phyloP scores from a whole-genome alignment of 2,797 vertebrate genomes.

The Pagetopsis macropterus region DNA sequence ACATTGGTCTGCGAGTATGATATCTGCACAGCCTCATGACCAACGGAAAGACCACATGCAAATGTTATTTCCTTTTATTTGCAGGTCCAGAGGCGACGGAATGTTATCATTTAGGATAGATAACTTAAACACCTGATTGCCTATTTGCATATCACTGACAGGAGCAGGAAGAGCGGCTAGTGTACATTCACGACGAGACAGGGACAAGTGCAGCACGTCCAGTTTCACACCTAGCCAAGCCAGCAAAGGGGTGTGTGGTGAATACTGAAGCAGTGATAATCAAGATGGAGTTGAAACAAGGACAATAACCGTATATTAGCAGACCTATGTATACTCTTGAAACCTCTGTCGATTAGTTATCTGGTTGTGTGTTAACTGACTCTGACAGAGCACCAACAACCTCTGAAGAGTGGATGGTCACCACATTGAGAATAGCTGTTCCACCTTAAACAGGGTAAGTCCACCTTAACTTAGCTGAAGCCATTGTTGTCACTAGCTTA shows the following conservation, averaged over 20 bases:
- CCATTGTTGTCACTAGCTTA: too few relatives aligned
- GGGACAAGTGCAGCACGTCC: not conserved
- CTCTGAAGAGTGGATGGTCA: too few relatives aligned
- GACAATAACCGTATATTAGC: not conserved
- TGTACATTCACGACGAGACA: constrained; percentile 15
- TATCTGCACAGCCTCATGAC: constrained; percentile 43
- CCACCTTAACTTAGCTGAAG: too few relatives aligned
- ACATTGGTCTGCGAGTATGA: constrained; percentile 22
- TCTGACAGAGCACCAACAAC: not conserved
- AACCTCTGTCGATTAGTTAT: not conserved
- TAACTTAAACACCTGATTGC: constrained; percentile 37
- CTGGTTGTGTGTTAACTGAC: not conserved
- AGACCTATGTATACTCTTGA: not conserved
- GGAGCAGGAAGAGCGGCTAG: constrained; percentile 5
- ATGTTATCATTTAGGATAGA: not conserved
- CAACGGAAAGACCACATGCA: constrained; percentile 25
- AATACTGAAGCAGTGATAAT: constrained; percentile 1
- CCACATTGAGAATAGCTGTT: too few relatives aligned
- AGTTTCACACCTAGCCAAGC: constrained; percentile 8
- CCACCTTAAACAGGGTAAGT: too few relatives aligned
- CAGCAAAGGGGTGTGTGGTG: not conserved
- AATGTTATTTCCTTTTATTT: constrained; percentile 26
- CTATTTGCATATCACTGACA: constrained; percentile 26
- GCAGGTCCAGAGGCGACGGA: not conserved
- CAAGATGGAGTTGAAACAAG: not conserved